Evolutionary conservation across 2,113 vertebrate genomes (phyloP).

Genomic region (Furnarius figulus): DNA sequence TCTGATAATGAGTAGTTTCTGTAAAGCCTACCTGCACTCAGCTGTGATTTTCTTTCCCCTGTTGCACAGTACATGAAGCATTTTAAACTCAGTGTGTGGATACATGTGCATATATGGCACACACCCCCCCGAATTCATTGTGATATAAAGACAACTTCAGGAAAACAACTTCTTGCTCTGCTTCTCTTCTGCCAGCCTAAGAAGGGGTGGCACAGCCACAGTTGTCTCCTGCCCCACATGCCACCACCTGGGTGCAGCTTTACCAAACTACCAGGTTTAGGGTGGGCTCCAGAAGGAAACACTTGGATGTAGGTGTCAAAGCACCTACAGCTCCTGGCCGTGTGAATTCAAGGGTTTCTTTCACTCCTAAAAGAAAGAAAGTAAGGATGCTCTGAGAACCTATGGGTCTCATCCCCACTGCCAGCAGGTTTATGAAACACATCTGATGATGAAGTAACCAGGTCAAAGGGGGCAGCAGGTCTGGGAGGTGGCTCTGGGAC

Average conservation of each 20-base stretch:
- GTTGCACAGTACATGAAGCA: not conserved
- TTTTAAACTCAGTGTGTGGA: not conserved
- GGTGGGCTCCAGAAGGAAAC: not conserved
- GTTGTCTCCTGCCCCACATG: not conserved
- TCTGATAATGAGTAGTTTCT: not conserved
- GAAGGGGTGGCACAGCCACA: not conserved
- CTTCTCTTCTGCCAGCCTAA: not conserved
- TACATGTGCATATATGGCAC: accelerated
- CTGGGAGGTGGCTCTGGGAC: not conserved
- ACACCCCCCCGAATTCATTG: not conserved
- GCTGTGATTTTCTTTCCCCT: not conserved
- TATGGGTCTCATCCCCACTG: not conserved
- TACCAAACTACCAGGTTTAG: not conserved
- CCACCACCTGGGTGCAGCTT: not conserved
- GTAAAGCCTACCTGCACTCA: not conserved
- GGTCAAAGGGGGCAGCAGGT: not conserved
- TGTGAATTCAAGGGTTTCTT: not conserved
- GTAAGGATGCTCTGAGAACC: not conserved
- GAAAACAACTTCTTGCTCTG: not conserved
- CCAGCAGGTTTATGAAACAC: not conserved
- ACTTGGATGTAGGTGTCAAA: not conserved
- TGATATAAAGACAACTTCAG: accelerated
- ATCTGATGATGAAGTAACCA: not conserved
- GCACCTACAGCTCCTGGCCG: not conserved
- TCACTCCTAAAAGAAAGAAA: not conserved